Percentiles rank a stretch among this genome's conserved stretches.
phyloP scores from a whole-genome alignment of 2,888 invertebrate species.

The Scaptomyza flava region DNA sequence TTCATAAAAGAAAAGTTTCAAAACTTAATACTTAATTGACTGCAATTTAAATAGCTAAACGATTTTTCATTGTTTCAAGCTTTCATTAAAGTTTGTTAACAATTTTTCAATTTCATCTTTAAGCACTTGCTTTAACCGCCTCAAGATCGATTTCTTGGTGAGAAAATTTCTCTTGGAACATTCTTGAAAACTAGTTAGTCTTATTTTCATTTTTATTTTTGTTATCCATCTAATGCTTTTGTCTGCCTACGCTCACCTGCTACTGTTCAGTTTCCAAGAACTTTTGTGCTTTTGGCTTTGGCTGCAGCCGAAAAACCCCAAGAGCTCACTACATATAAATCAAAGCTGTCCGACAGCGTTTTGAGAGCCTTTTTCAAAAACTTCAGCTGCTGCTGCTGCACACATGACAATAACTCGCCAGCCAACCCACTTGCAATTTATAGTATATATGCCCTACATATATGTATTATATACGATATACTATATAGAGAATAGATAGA shows the following conservation, averaged over 20 bases:
- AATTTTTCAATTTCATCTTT: slow-evolving; percentile 12
- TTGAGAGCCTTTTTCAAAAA: slow-evolving; percentile 58
- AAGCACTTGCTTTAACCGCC: slow-evolving; percentile 11
- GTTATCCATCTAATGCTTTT: slow-evolving; percentile 22
- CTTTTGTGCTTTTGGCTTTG: slow-evolving; percentile 8
- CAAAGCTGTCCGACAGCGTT: slow-evolving; percentile 57
- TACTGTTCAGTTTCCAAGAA: slow-evolving; percentile 10
- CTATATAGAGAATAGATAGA: slow-evolving; percentile 31
- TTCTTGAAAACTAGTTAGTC: slow-evolving; percentile 22
- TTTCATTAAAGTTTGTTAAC: not conserved
- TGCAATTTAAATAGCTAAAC: not conserved
- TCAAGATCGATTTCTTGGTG: slow-evolving; percentile 21
- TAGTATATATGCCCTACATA: slow-evolving; percentile 17
- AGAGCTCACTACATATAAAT: slow-evolving; percentile 60
- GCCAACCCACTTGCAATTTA: slow-evolving; percentile 52
- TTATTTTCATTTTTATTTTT: slow-evolving; percentile 4
- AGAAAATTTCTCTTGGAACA: slow-evolving; percentile 13
- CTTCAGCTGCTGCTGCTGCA: slow-evolving; percentile 54
- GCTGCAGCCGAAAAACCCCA: slow-evolving; percentile 31
- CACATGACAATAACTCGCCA: slow-evolving; percentile 53
- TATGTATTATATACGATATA: slow-evolving; percentile 14
- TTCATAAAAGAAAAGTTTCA: not conserved
- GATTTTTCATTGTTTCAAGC: not conserved
- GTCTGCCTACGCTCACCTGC: slow-evolving; percentile 46
- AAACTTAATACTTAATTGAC: not conserved